phyloP scores from a whole-genome alignment of 2,888 invertebrate species.

The Leptura quadrifasciata region DNA sequence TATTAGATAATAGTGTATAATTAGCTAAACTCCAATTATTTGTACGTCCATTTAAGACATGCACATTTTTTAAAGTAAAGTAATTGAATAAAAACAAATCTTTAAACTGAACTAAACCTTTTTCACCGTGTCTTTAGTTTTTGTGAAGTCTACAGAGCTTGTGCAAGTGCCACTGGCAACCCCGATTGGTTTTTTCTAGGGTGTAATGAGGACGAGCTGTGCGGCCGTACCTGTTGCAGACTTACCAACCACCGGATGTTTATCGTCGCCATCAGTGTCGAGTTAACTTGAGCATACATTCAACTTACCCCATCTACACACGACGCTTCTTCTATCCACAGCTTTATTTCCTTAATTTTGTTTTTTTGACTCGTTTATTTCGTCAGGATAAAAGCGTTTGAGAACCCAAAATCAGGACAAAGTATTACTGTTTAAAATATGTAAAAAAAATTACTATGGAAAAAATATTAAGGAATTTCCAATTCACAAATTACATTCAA shows the following conservation, averaged over 20 bases:
- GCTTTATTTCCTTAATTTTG: conserved; percentile 9
- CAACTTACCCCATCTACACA: conserved; percentile 55
- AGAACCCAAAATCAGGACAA: neutral
- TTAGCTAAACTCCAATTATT: too few relatives aligned
- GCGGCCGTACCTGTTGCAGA: conserved; percentile 69
- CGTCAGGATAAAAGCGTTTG: neutral
- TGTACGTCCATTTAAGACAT: neutral
- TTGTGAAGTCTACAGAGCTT: conserved; percentile 27
- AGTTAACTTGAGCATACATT: conserved; percentile 68
- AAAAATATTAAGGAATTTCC: too few relatives aligned
- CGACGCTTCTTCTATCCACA: conserved; percentile 23
- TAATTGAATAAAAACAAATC: conserved; percentile 15
- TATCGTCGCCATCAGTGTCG: conserved; percentile 70
- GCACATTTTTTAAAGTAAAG: neutral
- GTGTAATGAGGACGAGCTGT: conserved; percentile 63
- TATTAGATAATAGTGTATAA: too few relatives aligned
- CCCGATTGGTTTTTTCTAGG: conserved; percentile 64
- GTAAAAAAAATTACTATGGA: too few relatives aligned
- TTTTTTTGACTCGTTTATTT: conserved; percentile 10
- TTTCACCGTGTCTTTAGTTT: conserved; percentile 31
- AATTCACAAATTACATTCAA: too few relatives aligned
- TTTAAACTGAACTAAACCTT: conserved; percentile 15
- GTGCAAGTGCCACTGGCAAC: conserved; percentile 45
- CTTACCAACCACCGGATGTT: conserved; percentile 65
- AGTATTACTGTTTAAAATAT: neutral